A percentile compares a stretch with the other conserved stretches of the same genome.
phyloP scores from a whole-genome alignment of 2,888 invertebrate genomes.

The Watsonalla cultraria region DNA sequence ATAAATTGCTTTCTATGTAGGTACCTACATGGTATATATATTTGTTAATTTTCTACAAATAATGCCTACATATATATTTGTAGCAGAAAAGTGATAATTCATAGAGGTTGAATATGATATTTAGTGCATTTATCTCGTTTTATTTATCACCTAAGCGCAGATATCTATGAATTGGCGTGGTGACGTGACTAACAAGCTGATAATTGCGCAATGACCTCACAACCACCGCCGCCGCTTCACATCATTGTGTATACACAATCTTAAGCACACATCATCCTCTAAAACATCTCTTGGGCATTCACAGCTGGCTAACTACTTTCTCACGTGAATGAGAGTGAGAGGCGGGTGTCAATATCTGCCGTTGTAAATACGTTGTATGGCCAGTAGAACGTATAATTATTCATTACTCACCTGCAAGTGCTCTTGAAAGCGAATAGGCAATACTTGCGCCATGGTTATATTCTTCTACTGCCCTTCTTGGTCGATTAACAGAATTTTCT shows the following conservation, averaged over 20 bases:
- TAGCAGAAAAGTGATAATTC: no score
- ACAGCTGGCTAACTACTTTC: not conserved
- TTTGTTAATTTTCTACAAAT: no score
- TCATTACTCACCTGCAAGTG: constrained; percentile 93
- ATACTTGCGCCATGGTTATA: constrained; percentile 84
- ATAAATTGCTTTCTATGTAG: no score
- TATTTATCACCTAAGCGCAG: not conserved
- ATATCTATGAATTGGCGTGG: not conserved
- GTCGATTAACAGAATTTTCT: no score
- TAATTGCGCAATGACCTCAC: not conserved
- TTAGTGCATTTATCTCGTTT: not conserved
- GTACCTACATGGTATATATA: no score
- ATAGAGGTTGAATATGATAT: no score
- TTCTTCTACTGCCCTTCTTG: no score
- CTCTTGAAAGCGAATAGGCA: constrained; percentile 99
- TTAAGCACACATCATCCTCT: not conserved
- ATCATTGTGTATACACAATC: not conserved
- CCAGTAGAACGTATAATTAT: no score
- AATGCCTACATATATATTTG: no score
- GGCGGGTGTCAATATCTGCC: not conserved
- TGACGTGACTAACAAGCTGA: not conserved
- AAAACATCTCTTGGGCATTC: not conserved
- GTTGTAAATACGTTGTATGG: no score
- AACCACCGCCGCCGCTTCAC: not conserved
- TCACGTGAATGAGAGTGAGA: not conserved